A percentile compares a stretch with the other conserved stretches of the same genome.
Conservation (phyloP, 2,888 invertebrate species). For the Agrilus cyanescens region DNA sequence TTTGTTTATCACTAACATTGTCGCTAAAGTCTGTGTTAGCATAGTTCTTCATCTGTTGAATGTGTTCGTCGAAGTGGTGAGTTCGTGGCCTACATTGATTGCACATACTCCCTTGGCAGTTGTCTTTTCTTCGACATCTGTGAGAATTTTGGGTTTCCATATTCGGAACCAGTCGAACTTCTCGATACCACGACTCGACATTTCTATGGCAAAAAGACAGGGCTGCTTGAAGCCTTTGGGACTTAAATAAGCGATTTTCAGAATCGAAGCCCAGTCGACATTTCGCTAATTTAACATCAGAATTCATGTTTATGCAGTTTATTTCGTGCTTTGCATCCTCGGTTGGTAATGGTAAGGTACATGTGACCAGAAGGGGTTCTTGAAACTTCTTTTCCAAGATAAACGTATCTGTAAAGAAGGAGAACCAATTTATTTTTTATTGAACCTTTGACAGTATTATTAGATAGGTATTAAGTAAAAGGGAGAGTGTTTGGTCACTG, state of each 20-base stretch:
- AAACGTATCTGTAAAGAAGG: slow-evolving; percentile 36
- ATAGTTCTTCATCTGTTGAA: slow-evolving; percentile 8
- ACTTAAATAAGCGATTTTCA: slow-evolving; percentile 51
- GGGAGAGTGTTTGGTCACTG: too few species aligned
- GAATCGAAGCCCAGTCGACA: slow-evolving; percentile 50
- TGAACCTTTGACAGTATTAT: too few species aligned
- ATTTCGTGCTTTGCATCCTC: slow-evolving; percentile 40
- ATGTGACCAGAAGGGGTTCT: slow-evolving; percentile 53
- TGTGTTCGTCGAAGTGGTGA: slow-evolving; percentile 12
- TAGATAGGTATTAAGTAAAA: too few species aligned
- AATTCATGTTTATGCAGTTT: slow-evolving; percentile 41
- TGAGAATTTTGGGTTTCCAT: slow-evolving; percentile 9
- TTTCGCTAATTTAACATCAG: slow-evolving; percentile 45
- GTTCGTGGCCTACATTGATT: slow-evolving; percentile 14
- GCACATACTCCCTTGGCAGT: slow-evolving; percentile 7
- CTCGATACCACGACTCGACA: slow-evolving; percentile 52
- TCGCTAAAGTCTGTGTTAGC: slow-evolving; percentile 8
- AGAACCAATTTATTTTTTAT: too few species aligned
- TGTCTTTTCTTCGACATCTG: slow-evolving; percentile 4
- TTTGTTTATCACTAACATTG: slow-evolving; percentile 18
- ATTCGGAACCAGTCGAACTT: slow-evolving; percentile 35
- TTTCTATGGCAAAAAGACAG: slow-evolving; percentile 52
- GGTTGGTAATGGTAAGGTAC: slow-evolving; percentile 45
- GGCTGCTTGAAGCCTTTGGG: slow-evolving; percentile 51
- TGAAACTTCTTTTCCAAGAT: slow-evolving; percentile 49